Evolutionary conservation across 2,888 invertebrate genomes (phyloP).

Genomic region (Tenthredo livida): DNA sequence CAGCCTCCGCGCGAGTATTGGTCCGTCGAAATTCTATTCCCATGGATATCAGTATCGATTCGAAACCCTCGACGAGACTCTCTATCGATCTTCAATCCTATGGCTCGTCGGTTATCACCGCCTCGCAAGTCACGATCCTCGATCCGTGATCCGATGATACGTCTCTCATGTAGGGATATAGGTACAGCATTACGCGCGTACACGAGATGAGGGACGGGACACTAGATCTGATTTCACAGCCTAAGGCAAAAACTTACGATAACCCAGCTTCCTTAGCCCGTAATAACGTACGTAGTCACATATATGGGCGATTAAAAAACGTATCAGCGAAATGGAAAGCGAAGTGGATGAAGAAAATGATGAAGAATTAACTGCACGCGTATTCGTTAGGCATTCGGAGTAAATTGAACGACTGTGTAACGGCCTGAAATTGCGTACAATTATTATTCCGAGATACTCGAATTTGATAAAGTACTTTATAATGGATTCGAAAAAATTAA

Average conservation of each 20-base stretch:
- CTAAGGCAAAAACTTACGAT: conserved; percentile 21
- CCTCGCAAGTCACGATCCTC: conserved; percentile 40
- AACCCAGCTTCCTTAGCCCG: neutral
- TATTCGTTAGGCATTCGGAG: neutral
- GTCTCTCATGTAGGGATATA: neutral
- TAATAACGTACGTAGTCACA: neutral
- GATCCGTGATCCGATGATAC: conserved; percentile 45
- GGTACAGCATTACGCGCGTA: neutral
- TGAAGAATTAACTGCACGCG: neutral
- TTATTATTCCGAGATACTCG: neutral
- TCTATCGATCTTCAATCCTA: conserved; percentile 49
- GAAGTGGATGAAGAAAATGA: neutral
- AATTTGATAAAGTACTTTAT: conserved; percentile 8
- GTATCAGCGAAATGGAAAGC: conserved; percentile 34
- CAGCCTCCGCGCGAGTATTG: conserved; percentile 4
- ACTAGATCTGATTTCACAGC: conserved; percentile 54
- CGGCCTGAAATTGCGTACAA: neutral
- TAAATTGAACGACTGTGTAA: neutral
- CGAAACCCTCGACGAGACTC: conserved; percentile 30
- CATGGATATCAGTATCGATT: conserved; percentile 47
- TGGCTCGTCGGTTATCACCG: conserved; percentile 47
- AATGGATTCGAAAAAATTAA: conserved; percentile 16
- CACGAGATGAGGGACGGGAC: conserved; percentile 36
- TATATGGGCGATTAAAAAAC: neutral
- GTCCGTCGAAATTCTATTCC: conserved; percentile 48